Base-by-base conservation (phyloP, 2,113 vertebrate species). In the Acanthochromis polyacanthus region DNA sequence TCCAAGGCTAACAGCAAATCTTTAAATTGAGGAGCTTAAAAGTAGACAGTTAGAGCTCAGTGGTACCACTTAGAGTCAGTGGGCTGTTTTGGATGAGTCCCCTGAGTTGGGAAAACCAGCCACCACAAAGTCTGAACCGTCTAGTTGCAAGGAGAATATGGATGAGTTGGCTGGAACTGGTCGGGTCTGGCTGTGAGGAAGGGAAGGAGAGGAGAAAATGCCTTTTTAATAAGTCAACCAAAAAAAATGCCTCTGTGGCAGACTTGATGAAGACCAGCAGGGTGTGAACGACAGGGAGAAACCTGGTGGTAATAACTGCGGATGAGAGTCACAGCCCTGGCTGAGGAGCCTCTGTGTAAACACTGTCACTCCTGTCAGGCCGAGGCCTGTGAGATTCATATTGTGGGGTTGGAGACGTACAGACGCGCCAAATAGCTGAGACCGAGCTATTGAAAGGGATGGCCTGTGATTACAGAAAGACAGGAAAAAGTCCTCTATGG, bases 321-420 rank as follows among this genome's bases (percentile, higher is more conserved):
- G 64, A 89, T 88, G 89, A 90, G 89, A 81, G 89, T 79, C 84
- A 71, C 78, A 79, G 88, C 46, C 71, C 50, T 36, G 70, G 75
- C 78, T 57, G 53, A 38, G 75, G 81, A 88, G 80, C 85, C 88
- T 88, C 83, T 87, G 71, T 80, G 84, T 92, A 93, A 93, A 92
- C 91, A 89, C 81, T 81, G 89, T 87, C 92, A 88, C 79, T 81
- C 22, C 85, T 81, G 87, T 91, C 79, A 85, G 82, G 19, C 78
- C 19, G 3, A 55, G 28, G 80, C 53, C 71, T 62, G 58, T 19
- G 71, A 89, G 82, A 91, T 90, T 90, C 87, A 89, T 75, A 81
- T 78, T 78, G 85, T 85, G 81, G 48, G 40, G 43, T 15, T 85
- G 81, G 89, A 90, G 76, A 72, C 78, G 8, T 53, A 77, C 76